Base-by-base conservation (phyloP, 2,888 invertebrate genomes). In the Drosophila anomalata region DNA sequence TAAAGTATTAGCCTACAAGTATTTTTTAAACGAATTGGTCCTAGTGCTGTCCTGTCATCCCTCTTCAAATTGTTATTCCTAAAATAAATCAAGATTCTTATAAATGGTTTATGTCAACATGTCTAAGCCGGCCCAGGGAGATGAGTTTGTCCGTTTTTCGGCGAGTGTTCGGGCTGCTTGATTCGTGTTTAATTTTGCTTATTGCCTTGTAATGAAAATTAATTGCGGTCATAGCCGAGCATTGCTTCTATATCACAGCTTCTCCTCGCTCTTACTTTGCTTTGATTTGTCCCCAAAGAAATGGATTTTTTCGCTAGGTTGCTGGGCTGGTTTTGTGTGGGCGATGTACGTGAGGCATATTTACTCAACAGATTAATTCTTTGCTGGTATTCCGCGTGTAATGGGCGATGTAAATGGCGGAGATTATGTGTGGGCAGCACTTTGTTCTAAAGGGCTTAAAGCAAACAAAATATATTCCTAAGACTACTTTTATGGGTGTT, bases 121-220 rank as follows among this genome's bases (percentile, higher is more conserved):
- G 73, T 70, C n/a, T 36, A n/a, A n/a, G 36, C 29, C 29, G 9
- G 2, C 29, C 9, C 29, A 29, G 29, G 29, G 29, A 29, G 29
- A 29, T 29, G 29, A 9, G 8, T 17, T 41, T 41, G n/a, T 17
- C 14, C 14, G 0, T 41, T 41, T 41, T 41, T 17, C 51, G 39
- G 7, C 42, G 20, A 55, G 6, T 20, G 33, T 47, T 52, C 65
- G 14, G 46, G 53, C 71, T 44, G 55, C 79, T 79, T 82, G 79
- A 85, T 82, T 76, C 82, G 85, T 78, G 76, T 78, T 84, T 82
- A 84, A 85, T 82, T 82, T 78, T 63, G 79, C 76, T 83, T 82
- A 85, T 82, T 83, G 82, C 82, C 75, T 58, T 74, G 82, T 83
- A 82, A 85, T 83, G 85, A 82, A 83, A 85, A 83, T 83, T 83